Evolutionary conservation across 2,888 invertebrate genomes (phyloP), one percentile per base, ranked within the genome.

Genomic region (Quadriops clusia): DNA sequence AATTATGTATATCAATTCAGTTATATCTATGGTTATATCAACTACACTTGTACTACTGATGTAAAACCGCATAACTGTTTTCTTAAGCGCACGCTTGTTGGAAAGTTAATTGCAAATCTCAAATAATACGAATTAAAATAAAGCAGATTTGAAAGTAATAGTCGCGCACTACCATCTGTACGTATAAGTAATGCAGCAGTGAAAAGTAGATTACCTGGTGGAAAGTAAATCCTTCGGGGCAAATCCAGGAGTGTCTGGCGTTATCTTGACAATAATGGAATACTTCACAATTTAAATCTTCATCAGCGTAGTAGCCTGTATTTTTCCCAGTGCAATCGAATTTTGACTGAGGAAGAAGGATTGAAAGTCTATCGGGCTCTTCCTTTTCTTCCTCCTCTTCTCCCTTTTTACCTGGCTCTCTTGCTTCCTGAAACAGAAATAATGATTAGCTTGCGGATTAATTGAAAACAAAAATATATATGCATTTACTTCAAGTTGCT

Each of bases 241-340:
- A 91, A 48, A 90, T 79, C 89, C 90, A 91, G 2, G 89, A 89
- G 60, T 90, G 89, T 50, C 78, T 80, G 20, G 82, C 82, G 46
- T 78, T 83, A 45, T 86, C 89, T 54, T 89, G 86, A 54, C 90
- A 90, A 60, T 90, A 90, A 55, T 90, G 90, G 73, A 90, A 91
- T 20, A 90, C 86, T 61, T 90, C 89, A 52, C 90, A 91, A 48
- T 75, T 75, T 13, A 91, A 70, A 23, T 81, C 82, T 49, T 86
- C 83, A 51, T 90, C 90, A 14, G 90, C 90, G 54, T 90, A 90
- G 63, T 90, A 91, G 5, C 90, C 90, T 7, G 84, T 82, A 53
- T 81, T 81, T 53, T 79, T 82, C 47, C 71, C 73, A 20, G 68
- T 68, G 56, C 90, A 90, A 51, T 74, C 71, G 59, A 90, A 91